Base-by-base conservation (phyloP, 2,888 invertebrate species). In the Hydroisotoma schaefferi region DNA sequence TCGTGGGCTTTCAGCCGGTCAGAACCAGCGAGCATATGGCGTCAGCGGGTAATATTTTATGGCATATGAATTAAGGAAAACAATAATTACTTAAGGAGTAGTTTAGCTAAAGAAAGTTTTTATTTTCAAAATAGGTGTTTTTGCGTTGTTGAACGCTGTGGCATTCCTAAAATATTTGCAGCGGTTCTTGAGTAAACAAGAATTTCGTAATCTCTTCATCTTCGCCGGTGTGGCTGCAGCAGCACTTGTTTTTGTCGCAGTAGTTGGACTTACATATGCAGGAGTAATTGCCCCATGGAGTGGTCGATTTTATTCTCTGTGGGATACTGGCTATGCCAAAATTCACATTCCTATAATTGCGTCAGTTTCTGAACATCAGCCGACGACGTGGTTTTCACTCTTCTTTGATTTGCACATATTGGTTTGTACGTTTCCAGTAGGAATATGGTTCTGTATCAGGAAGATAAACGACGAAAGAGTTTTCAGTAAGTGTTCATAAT, bases 21-120 rank as follows among this genome's bases (percentile, higher is more conserved):
- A 83, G 97, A 57, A 99, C 99, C 2, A 95, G 95, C 75, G 99
- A 99, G 79, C 99, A 99, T 76, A 99, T 99, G 99, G 98, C 99
- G 38, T 95, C 99, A 37, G 87, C 90, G 74, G 90, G 89, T 88
- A 77, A 71, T 26, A 48, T 22, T 23, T 15, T 6, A 49, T n/a
- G 40, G 40, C 15, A 47, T 27, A 29, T 52, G n/a, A 43, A 38
- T 38, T 22, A 48, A 48, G 22, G 27, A 38, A 46, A 29, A 40
- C 22, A 29, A 27, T 57, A 18, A 22, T 25, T 37, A 10, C 53
- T 26, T 27, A 23, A 51, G 15, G 6, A n/a, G 18, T 40, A 18
- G 15, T 33, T 4, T 55, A 26, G 27, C 22, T 29, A 4, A 23
- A 18, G n/a, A 15, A 46, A 22, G 53, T 69, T 51, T 69, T 61